Evolutionary conservation across 2,888 invertebrate species (phyloP).

Genomic region (Strigamia transsilvanica): DNA sequence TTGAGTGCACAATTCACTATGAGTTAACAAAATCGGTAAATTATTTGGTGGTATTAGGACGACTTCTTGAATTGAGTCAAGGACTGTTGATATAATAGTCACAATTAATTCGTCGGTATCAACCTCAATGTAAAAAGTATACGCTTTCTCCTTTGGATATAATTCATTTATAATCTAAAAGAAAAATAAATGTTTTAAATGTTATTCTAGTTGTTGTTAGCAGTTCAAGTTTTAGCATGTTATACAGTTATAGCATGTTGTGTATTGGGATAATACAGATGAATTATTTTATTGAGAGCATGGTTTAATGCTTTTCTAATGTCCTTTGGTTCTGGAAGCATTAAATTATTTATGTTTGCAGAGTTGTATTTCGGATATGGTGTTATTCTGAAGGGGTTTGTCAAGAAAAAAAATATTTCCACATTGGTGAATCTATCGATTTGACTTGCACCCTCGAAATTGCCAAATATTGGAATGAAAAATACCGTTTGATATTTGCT

Average conservation of each 20-base stretch:
- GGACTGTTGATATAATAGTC: not conserved
- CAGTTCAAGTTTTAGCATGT: not conserved
- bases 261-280: not conserved
- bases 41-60: not conserved
- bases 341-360: not conserved
- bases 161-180: constrained; percentile 30
- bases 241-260: not conserved
- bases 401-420: constrained; percentile 20
- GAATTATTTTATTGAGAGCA: not conserved
- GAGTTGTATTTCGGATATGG: not conserved
- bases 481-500: constrained; percentile 16
- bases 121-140: not conserved
- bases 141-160: not conserved
- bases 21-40: not conserved
- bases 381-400: constrained; percentile 3
- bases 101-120: not conserved
- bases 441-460: constrained; percentile 19
- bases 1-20: constrained; percentile 7
- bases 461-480: constrained; percentile 37
- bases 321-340: not conserved
- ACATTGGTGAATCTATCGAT: not conserved
- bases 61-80: constrained; percentile 28
- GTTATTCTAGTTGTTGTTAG: not conserved
- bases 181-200: not conserved
- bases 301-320: not conserved